These are phyloP conservation scores for Bombus pascuorum DNA, from an alignment of 1,140 invertebrate genomes.

Conservation along the genomic window DNA sequence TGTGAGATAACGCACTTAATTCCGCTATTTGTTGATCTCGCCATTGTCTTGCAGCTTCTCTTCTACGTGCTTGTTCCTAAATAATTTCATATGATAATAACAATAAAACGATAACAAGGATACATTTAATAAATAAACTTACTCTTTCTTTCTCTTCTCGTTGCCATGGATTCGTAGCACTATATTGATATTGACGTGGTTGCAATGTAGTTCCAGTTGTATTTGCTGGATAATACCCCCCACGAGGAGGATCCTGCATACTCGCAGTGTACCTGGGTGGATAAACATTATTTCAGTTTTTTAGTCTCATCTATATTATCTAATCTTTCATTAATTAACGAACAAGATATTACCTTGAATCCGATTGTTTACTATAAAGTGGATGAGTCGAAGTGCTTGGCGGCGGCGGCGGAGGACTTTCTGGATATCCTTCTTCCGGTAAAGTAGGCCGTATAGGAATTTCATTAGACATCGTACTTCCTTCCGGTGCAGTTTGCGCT, in stretches of 20 bases:
- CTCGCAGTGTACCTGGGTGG: conserved; percentile 85
- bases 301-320: not conserved
- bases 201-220: conserved; percentile 74
- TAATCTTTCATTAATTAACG: not conserved
- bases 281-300: not conserved
- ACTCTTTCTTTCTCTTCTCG: conserved; percentile 93
- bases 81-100: conserved; percentile 3
- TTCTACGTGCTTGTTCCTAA: conserved; percentile 86
- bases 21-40: conserved; percentile 93
- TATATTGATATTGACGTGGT: conserved; percentile 81
- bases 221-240: conserved; percentile 86
- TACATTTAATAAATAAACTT: conserved; percentile 77
- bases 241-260: conserved; percentile 89
- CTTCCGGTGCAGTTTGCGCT: conserved; percentile 64
- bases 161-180: conserved; percentile 92
- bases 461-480: conserved; percentile 45
- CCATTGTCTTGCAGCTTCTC: conserved; percentile 88
- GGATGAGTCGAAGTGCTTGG: conserved; percentile 89
- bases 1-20: conserved; percentile 86
- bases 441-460: conserved; percentile 67
- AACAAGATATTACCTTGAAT: conserved; percentile 71
- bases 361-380: conserved; percentile 83
- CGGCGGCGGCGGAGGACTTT: conserved; percentile 87
- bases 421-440: conserved; percentile 77
- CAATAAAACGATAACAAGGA: not conserved